Percentiles rank a stretch among this genome's conserved stretches.
Conservation (phyloP, 1,140 invertebrate genomes). For the Ptiloglossa arizonensis region DNA sequence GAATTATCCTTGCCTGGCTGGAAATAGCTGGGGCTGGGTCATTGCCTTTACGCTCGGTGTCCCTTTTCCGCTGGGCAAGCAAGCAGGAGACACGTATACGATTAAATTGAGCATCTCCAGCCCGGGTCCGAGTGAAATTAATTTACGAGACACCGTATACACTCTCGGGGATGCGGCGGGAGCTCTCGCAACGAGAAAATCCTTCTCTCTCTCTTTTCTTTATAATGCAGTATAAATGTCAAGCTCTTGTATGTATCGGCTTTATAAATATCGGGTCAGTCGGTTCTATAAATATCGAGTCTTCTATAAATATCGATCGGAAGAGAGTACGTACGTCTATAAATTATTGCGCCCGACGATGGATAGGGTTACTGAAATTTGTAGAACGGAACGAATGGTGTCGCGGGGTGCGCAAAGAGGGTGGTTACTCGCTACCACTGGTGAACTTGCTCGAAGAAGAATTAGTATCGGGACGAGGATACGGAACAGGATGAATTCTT, state of each 20-base stretch:
- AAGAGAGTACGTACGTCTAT: slow-evolving; percentile 1
- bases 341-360: not conserved
- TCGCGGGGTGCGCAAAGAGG: too few species aligned
- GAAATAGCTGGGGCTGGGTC: too few species aligned
- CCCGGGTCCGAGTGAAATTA: not conserved
- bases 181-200: too few species aligned
- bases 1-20: too few species aligned
- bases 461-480: too few species aligned
- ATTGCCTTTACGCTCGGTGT: too few species aligned
- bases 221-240: slow-evolving; percentile 41
- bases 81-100: not conserved
- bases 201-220: not conserved
- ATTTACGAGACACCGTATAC: not conserved
- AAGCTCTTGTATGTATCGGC: not conserved
- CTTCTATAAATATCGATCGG: slow-evolving; percentile 51
- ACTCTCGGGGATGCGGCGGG: too few species aligned
- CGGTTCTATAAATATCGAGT: slow-evolving; percentile 43
- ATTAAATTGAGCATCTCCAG: not conserved
- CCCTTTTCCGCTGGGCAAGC: too few species aligned
- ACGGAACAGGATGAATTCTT: too few species aligned
- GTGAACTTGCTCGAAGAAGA: too few species aligned
- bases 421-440: too few species aligned
- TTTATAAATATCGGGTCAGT: slow-evolving; percentile 47
- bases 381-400: too few species aligned
- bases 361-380: slow-evolving; percentile 2